These are phyloP conservation scores for Macrophya alboannulata DNA, from an alignment of 2,888 invertebrate genomes.

Conservation along the genomic window DNA sequence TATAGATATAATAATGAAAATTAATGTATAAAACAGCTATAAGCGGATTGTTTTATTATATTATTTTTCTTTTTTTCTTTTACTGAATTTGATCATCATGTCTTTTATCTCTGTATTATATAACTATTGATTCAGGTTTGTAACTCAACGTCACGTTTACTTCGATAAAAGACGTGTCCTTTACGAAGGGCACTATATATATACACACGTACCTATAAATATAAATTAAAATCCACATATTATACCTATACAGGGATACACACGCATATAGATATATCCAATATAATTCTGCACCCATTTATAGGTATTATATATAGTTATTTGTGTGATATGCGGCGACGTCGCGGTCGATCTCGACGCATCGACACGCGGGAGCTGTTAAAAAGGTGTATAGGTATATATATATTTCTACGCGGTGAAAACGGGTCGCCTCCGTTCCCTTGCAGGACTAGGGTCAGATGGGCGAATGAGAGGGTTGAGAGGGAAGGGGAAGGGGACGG, in stretches of 20 bases:
- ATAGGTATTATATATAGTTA: not conserved
- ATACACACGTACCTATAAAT: not conserved
- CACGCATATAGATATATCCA: not conserved
- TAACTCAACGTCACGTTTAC: too few relatives aligned
- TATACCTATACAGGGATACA: too few relatives aligned
- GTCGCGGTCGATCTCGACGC: slow-evolving; percentile 28
- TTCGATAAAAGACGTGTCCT: too few relatives aligned
- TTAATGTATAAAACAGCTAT: too few relatives aligned
- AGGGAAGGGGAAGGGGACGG: not conserved
- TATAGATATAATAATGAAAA: too few relatives aligned
- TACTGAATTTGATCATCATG: too few relatives aligned
- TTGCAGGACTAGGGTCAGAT: slow-evolving; percentile 38
- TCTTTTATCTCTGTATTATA: too few relatives aligned
- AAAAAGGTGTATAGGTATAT: slow-evolving; percentile 23
- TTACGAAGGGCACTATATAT: too few relatives aligned
- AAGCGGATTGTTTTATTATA: too few relatives aligned
- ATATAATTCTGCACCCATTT: not conserved
- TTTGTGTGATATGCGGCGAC: slow-evolving; percentile 29
- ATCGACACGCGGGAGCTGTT: slow-evolving; percentile 7
- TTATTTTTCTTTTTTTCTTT: too few relatives aligned
- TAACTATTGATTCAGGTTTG: too few relatives aligned
- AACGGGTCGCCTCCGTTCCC: slow-evolving; percentile 51
- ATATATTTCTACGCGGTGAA: not conserved
- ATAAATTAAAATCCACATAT: not conserved
- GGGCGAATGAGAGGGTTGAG: slow-evolving; percentile 18